Evolutionary conservation across 2,113 vertebrate species (phyloP).

Genomic region (Catharus fuscescens): DNA sequence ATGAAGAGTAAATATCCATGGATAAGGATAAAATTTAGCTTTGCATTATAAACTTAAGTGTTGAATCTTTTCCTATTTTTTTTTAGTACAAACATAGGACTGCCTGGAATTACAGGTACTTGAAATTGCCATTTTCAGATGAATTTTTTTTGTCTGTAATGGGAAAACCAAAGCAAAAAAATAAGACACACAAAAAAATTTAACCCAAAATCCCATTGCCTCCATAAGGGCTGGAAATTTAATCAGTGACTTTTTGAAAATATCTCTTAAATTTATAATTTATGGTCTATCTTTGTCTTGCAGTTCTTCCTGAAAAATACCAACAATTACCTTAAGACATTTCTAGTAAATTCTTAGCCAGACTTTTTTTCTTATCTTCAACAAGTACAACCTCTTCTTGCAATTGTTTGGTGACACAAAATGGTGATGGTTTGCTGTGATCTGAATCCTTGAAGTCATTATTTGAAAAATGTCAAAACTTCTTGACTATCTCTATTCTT

Average conservation of each 20-base stretch:
- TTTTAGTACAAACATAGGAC: fast-evolving
- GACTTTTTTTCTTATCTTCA: neutral
- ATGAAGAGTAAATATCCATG: neutral
- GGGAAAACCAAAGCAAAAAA: neutral
- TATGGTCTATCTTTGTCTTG: neutral
- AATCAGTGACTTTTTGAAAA: neutral
- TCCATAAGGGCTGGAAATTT: neutral
- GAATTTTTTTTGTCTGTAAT: neutral
- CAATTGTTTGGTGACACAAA: neutral
- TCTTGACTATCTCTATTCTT: neutral
- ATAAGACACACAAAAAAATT: fast-evolving
- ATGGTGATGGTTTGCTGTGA: neutral
- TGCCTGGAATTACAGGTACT: neutral
- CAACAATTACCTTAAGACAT: neutral
- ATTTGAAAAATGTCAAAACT: neutral
- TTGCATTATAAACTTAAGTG: neutral
- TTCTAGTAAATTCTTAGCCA: neutral
- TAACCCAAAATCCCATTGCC: neutral
- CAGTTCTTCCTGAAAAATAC: neutral
- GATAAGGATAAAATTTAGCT: neutral
- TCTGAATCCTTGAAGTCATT: neutral
- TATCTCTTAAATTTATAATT: neutral
- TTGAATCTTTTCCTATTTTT: neutral
- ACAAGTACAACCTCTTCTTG: neutral
- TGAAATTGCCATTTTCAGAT: neutral